A percentile compares a stretch with the other conserved stretches of the same genome.
Evolutionary conservation across 2,888 invertebrate species (phyloP).

Genomic region (Zonitis immaculata): DNA sequence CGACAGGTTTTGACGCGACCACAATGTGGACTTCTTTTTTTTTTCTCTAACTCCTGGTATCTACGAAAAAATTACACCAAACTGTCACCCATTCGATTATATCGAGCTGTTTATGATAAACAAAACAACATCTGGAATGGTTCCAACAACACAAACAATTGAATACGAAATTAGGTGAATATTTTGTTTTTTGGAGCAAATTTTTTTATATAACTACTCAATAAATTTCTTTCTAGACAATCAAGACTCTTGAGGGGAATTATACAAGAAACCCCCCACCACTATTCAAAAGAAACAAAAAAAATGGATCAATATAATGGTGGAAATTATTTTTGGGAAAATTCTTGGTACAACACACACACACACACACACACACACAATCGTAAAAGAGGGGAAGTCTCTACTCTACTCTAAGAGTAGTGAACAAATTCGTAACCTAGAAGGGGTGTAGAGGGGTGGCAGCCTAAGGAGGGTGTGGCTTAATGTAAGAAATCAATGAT

Average conservation of each 20-base stretch:
- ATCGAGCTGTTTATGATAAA: neutral
- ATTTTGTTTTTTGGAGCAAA: too few species aligned
- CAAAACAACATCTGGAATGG: neutral
- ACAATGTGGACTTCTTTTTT: neutral
- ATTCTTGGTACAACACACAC: too few species aligned
- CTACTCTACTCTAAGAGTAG: constrained; percentile 20
- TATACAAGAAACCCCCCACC: neutral
- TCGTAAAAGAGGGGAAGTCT: constrained; percentile 28
- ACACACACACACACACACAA: too few species aligned
- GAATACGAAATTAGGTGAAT: neutral
- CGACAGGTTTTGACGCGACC: neutral
- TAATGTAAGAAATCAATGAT: constrained; percentile 47
- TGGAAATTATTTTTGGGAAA: too few species aligned
- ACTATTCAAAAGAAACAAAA: too few species aligned
- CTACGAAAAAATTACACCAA: constrained; percentile 2
- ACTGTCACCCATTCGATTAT: neutral
- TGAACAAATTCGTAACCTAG: constrained; percentile 11
- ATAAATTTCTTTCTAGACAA: too few species aligned
- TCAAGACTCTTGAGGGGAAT: neutral
- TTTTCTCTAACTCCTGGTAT: too few species aligned
- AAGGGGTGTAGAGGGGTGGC: constrained; percentile 34
- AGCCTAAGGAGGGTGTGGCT: constrained; percentile 41
- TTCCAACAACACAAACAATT: neutral
- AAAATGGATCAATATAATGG: too few species aligned
- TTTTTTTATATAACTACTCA: too few species aligned